A percentile compares a stretch with the other conserved stretches of the same genome.
Evolutionary conservation across 1,140 invertebrate species (phyloP).

Genomic region (Heliconius melpomene): DNA sequence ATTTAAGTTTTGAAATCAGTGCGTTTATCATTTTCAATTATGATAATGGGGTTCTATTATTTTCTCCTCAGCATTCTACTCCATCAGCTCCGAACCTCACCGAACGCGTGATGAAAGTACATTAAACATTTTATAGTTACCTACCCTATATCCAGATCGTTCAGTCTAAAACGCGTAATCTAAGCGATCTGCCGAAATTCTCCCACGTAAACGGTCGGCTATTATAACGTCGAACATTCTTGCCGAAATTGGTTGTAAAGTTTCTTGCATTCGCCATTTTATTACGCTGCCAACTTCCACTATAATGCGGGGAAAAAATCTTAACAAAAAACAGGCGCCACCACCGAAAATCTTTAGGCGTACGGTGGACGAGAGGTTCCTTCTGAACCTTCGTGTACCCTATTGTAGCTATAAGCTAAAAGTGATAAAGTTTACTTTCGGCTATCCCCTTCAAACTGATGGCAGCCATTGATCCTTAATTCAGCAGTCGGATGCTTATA

Average conservation of each 20-base stretch:
- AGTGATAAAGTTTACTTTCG: slow-evolving; percentile 31
- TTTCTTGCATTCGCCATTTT: slow-evolving; percentile 75
- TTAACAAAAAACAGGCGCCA: slow-evolving; percentile 78
- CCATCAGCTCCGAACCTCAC: neutral
- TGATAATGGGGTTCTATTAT: neutral
- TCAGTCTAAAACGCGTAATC: slow-evolving; percentile 44
- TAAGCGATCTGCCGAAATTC: slow-evolving; percentile 47
- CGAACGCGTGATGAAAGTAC: neutral
- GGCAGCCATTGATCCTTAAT: slow-evolving; percentile 33
- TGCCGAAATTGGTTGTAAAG: slow-evolving; percentile 71
- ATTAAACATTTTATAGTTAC: neutral
- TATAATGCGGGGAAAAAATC: slow-evolving; percentile 71
- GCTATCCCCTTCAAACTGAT: slow-evolving; percentile 19
- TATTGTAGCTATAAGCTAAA: slow-evolving; percentile 13
- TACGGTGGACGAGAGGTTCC: slow-evolving; percentile 27
- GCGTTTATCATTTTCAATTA: neutral
- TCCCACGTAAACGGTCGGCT: slow-evolving; percentile 54
- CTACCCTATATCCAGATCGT: neutral
- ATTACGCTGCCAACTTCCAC: slow-evolving; percentile 70
- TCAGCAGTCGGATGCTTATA: slow-evolving; percentile 68
- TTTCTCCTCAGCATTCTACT: neutral
- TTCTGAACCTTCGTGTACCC: neutral
- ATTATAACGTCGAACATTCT: slow-evolving; percentile 62
- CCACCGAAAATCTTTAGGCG: slow-evolving; percentile 60
- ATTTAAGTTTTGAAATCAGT: too few relatives aligned